phyloP scores from a whole-genome alignment of 2,888 invertebrate species.

The Dicyrtoma fusca region DNA sequence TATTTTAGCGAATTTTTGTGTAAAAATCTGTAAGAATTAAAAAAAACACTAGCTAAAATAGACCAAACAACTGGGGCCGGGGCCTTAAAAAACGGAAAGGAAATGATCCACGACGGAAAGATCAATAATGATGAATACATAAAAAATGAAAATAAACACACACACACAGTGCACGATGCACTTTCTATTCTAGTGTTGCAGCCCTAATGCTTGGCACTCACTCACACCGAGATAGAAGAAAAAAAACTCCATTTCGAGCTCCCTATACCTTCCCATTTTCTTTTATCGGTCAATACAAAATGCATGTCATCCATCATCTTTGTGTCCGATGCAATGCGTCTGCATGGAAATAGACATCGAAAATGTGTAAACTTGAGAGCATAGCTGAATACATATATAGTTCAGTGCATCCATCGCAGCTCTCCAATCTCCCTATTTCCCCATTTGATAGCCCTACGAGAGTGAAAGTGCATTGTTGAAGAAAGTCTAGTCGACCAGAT shows the following conservation, averaged over 20 bases:
- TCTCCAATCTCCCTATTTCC: too few species aligned
- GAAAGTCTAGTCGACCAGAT: not conserved
- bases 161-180: not conserved
- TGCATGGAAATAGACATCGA: too few species aligned
- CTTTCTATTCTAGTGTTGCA: not conserved
- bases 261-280: not conserved
- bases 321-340: not conserved
- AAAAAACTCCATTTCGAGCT: too few species aligned
- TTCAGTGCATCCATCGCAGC: not conserved
- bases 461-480: slow-evolving; percentile 9
- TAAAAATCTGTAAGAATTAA: too few species aligned
- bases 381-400: not conserved
- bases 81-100: too few species aligned
- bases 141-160: not conserved
- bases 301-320: slow-evolving; percentile 40
- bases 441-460: not conserved
- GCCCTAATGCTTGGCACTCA: too few species aligned
- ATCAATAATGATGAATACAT: too few species aligned
- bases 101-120: too few species aligned
- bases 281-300: slow-evolving; percentile 42
- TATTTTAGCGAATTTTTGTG: not conserved
- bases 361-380: not conserved
- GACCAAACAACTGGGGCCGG: too few species aligned
- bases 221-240: too few species aligned
- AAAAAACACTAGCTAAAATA: too few species aligned